Conservation (phyloP, 2,113 vertebrate genomes). For the Brevimyrus niger region DNA sequence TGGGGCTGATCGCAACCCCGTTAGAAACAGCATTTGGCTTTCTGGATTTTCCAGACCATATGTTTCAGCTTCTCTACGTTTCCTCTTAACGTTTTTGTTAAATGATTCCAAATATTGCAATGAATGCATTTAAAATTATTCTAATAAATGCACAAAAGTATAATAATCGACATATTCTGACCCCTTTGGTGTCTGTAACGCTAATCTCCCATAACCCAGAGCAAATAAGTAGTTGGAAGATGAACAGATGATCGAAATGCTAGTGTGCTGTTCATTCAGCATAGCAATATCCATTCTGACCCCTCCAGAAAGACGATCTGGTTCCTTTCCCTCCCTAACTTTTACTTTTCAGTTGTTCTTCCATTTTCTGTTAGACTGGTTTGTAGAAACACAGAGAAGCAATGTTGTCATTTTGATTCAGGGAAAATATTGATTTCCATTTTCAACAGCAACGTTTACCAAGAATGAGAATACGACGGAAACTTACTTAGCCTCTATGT, state of each 20-base stretch:
- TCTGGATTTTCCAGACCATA: neutral
- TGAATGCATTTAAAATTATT: neutral
- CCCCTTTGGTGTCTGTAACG: neutral
- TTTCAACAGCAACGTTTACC: neutral
- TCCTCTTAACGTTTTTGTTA: neutral
- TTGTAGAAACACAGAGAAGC: neutral
- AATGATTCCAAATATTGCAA: neutral
- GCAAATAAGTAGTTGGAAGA: neutral
- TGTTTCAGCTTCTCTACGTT: neutral
- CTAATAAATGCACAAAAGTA: neutral
- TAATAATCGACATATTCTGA: neutral
- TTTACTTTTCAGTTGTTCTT: neutral
- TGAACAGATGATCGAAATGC: neutral
- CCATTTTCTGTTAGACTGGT: neutral
- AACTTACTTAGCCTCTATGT: neutral
- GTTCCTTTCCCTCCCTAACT: neutral
- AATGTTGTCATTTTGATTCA: neutral
- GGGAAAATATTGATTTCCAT: neutral
- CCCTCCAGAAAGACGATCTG: neutral
- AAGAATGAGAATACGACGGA: neutral
- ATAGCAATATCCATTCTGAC: neutral
- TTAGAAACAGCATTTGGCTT: neutral
- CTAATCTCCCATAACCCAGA: neutral
- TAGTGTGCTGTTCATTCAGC: neutral
- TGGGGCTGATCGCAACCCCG: neutral